Conservation (phyloP, 2,797 vertebrate species). For the Furcifer pardalis region DNA sequence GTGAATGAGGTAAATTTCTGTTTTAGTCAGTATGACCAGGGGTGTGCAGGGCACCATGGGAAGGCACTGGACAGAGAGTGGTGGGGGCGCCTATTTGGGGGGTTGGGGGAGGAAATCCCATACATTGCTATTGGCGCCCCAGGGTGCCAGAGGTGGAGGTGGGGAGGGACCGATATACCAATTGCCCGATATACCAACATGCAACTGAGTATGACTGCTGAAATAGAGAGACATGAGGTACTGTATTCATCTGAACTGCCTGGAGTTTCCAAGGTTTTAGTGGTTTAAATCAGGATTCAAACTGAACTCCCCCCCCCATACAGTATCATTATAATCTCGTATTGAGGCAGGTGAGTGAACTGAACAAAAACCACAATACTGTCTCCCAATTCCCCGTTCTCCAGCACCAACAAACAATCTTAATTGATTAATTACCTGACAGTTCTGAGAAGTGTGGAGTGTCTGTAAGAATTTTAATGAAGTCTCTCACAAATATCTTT, state of each 20-base stretch:
- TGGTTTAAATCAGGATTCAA: not conserved
- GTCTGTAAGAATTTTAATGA: slow-evolving; percentile 18
- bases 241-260: not conserved
- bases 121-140: too few relatives aligned
- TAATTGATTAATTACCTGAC: slow-evolving; percentile 24
- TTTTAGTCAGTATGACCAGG: too few relatives aligned
- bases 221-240: not conserved
- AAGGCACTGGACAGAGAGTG: too few relatives aligned
- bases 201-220: not conserved
- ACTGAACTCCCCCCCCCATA: not conserved
- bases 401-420: not conserved
- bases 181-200: not conserved
- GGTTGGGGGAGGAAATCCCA: too few relatives aligned
- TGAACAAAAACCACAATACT: too few relatives aligned
- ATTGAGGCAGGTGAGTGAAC: too few relatives aligned
- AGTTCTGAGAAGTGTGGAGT: slow-evolving; percentile 12
- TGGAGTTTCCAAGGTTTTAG: not conserved
- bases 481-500: slow-evolving; percentile 32
- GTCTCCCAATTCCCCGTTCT: not conserved
- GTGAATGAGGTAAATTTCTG: too few relatives aligned
- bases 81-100: too few relatives aligned
- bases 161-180: too few relatives aligned
- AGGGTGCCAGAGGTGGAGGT: too few relatives aligned
- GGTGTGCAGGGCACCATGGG: too few relatives aligned
- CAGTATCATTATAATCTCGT: not conserved